phyloP scores from a whole-genome alignment of 2,113 vertebrate species.

The Microtus ochrogaster region DNA sequence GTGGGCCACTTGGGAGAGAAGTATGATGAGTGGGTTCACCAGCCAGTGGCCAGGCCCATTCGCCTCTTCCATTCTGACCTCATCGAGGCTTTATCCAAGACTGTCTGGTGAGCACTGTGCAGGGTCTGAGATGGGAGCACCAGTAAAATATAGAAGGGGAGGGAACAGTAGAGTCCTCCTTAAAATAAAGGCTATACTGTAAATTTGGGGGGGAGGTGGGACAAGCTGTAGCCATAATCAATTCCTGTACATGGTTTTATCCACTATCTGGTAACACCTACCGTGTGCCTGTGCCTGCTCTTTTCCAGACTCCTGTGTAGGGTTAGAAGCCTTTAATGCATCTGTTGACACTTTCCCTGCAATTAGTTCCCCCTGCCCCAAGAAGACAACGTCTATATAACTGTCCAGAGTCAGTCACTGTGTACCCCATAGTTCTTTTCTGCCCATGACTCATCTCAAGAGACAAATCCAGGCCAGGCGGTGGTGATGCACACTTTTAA shows the following conservation, averaged over 20 bases:
- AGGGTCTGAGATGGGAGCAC: neutral
- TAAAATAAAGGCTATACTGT: neutral
- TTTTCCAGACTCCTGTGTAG: neutral
- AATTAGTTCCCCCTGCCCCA: constrained; percentile 37
- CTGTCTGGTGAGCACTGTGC: constrained; percentile 90
- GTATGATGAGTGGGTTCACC: constrained; percentile 97
- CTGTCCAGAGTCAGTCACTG: neutral
- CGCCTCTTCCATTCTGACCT: constrained; percentile 95
- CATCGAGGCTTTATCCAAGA: constrained; percentile 93
- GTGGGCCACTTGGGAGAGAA: constrained; percentile 96
- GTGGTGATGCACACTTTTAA: fast-evolving
- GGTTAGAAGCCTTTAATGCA: neutral
- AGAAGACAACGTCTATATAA: neutral
- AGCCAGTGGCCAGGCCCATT: constrained; percentile 95
- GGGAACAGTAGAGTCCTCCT: neutral
- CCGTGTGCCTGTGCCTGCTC: neutral
- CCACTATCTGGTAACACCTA: neutral
- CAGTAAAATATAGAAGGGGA: neutral
- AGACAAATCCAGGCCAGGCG: neutral
- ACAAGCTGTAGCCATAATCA: neutral
- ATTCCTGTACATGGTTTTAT: neutral
- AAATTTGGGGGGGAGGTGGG: neutral
- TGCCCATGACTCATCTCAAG: neutral
- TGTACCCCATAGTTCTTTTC: neutral
- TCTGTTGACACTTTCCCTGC: constrained; percentile 37